Evolutionary conservation across 2,797 vertebrate species (phyloP).

Genomic region (Capromys pilorides): DNA sequence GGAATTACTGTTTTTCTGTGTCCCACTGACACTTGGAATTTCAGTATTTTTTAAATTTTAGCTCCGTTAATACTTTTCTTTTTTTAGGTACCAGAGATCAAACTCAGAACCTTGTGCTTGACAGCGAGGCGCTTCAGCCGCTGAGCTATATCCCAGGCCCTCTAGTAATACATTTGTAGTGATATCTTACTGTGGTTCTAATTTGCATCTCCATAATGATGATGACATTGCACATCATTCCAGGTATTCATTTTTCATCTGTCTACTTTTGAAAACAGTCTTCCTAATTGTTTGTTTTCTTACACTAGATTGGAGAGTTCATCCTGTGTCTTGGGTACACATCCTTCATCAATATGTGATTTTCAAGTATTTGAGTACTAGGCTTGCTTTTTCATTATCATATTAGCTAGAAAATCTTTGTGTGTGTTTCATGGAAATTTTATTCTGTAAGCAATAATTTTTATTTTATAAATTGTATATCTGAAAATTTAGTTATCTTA

Average conservation of each 20-base stretch:
- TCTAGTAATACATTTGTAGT: neutral
- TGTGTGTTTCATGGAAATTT: neutral
- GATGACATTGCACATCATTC: neutral
- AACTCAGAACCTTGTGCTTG: too few relatives aligned
- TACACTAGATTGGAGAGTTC: constrained; percentile 15
- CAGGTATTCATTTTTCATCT: neutral
- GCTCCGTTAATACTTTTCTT: neutral
- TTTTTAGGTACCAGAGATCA: too few relatives aligned
- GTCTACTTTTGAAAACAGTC: neutral
- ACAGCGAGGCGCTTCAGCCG: too few relatives aligned
- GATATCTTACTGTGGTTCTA: neutral
- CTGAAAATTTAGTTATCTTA: neutral
- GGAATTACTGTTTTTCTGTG: neutral
- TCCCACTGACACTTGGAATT: neutral
- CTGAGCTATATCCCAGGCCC: too few relatives aligned
- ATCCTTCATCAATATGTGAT: constrained; percentile 14
- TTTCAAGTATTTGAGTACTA: neutral
- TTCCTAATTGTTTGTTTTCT: constrained; percentile 1
- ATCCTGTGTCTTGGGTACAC: neutral
- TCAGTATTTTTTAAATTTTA: neutral
- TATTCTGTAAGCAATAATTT: neutral
- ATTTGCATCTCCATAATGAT: neutral
- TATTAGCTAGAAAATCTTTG: neutral
- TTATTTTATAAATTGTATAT: neutral
- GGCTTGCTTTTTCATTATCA: neutral